A percentile compares a stretch with the other conserved stretches of the same genome.
These are phyloP conservation scores for Dipodomys merriami DNA, from an alignment of 2,113 vertebrate genomes.

Conservation along the genomic window DNA sequence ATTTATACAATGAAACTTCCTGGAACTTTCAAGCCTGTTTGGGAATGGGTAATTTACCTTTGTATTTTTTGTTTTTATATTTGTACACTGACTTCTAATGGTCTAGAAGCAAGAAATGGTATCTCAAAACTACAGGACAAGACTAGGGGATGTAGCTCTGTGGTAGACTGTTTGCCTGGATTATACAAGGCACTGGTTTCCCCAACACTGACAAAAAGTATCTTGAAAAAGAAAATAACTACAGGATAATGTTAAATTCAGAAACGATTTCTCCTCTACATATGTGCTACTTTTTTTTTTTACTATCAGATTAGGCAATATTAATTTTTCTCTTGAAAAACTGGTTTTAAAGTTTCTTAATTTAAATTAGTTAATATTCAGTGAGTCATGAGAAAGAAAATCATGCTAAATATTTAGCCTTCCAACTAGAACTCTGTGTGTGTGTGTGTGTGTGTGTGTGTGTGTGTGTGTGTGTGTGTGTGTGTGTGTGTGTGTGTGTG, in stretches of 20 bases:
- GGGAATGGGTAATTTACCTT: background rate
- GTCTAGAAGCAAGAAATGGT: background rate
- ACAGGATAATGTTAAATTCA: background rate
- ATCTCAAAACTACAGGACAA: background rate
- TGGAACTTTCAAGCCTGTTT: background rate
- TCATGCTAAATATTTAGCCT: conserved; percentile 42
- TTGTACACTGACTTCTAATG: conserved; percentile 2
- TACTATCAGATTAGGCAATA: background rate
- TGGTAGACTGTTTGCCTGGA: background rate
- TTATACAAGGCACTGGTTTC: background rate
- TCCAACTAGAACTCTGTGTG: background rate
- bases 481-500: too few species aligned
- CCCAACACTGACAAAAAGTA: background rate
- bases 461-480: too few species aligned
- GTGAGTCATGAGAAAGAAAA: conserved; percentile 27
- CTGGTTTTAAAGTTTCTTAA: conserved; percentile 44
- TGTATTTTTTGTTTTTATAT: background rate
- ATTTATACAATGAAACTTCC: background rate
- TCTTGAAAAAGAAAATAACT: background rate
- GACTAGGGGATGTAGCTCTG: background rate
- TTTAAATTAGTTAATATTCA: background rate
- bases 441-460: too few species aligned
- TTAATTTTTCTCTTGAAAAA: conserved; percentile 45
- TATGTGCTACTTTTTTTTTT: conserved; percentile 23
- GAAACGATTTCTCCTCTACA: background rate